Evolutionary conservation across 2,888 invertebrate species (phyloP).

Genomic region (Mesochorus sp.): DNA sequence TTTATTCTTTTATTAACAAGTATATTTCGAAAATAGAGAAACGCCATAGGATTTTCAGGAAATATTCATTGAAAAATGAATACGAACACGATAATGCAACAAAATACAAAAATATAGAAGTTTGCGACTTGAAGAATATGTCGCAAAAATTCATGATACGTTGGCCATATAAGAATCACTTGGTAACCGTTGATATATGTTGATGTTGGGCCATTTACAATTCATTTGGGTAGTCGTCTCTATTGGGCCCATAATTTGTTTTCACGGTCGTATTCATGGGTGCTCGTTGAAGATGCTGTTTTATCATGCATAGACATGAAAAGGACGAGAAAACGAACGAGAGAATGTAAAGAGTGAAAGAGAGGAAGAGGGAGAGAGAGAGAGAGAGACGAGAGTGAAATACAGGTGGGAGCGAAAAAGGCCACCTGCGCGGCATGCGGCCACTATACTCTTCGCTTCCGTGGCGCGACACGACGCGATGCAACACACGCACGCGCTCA

Average conservation of each 20-base stretch:
- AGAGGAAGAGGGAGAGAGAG: background rate
- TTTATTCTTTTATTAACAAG: no score
- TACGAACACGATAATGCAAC: no score
- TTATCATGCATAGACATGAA: conserved; percentile 14
- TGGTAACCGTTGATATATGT: no score
- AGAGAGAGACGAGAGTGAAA: conserved; percentile 45
- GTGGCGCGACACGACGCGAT: conserved; percentile 33
- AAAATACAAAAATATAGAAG: no score
- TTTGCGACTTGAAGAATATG: no score
- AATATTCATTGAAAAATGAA: no score
- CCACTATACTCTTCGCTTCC: conserved; percentile 53
- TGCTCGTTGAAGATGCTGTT: background rate
- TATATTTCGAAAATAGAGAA: no score
- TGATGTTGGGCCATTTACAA: no score
- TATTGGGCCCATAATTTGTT: conserved; percentile 9
- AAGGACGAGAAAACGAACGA: conserved; percentile 8
- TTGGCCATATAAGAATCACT: no score
- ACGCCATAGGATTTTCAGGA: no score
- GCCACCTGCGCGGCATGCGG: conserved; percentile 71
- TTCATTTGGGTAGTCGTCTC: no score
- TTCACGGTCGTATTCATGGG: background rate
- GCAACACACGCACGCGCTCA: conserved; percentile 56
- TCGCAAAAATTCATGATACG: no score
- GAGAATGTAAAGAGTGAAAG: background rate
- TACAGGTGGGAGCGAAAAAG: conserved; percentile 73